phyloP scores from a whole-genome alignment of 2,797 vertebrate genomes.

The Coregonus ussuriensis region DNA sequence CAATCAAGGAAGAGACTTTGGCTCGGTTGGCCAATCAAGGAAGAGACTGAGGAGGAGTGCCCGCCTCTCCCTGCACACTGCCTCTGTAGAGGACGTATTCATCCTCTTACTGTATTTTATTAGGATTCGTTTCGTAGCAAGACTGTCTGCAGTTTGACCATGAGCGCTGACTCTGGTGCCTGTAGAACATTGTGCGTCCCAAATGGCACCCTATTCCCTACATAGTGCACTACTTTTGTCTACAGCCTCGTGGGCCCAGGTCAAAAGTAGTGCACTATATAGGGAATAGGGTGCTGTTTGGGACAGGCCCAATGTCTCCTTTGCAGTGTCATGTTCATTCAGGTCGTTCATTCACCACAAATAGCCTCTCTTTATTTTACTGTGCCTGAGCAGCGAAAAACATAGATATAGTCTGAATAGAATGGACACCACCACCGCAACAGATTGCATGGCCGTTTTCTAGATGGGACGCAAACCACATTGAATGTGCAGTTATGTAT shows the following conservation, averaged over 20 bases:
- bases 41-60: background rate
- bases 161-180: background rate
- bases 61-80: background rate
- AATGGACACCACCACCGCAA: background rate
- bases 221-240: background rate
- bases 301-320: background rate
- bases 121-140: background rate
- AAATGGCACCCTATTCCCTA: background rate
- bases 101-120: background rate
- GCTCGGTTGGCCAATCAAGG: background rate
- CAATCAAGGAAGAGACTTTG: constrained; percentile 23
- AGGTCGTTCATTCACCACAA: background rate
- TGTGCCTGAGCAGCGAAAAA: background rate
- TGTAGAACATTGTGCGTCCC: background rate
- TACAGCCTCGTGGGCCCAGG: background rate
- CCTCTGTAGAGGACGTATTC: background rate
- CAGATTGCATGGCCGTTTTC: background rate
- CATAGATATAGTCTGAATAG: background rate
- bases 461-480: background rate
- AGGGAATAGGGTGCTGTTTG: background rate
- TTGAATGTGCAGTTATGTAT: background rate
- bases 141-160: background rate
- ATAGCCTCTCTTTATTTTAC: background rate
- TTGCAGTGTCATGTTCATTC: background rate
- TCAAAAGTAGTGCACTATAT: background rate